Percentiles rank a stretch among this genome's conserved stretches.
phyloP scores from a whole-genome alignment of 2,113 vertebrate species.

The Tachysurus vachellii region DNA sequence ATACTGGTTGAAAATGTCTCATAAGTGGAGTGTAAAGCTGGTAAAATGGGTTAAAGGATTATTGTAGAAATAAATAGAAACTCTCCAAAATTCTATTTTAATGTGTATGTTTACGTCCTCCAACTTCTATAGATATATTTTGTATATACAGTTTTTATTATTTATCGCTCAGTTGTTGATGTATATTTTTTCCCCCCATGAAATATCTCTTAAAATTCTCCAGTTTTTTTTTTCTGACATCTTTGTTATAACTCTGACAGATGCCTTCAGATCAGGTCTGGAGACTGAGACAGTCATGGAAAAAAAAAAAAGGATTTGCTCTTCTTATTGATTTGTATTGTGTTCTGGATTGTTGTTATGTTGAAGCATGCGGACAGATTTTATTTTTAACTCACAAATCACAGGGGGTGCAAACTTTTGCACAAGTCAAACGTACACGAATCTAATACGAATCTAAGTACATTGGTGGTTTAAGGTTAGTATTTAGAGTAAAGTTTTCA shows the following conservation, averaged over 20 bases:
- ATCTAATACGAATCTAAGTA: not conserved
- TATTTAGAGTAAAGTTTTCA: not conserved
- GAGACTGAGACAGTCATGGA: not conserved
- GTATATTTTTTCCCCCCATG: not conserved
- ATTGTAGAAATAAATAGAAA: not conserved
- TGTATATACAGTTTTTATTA: not conserved
- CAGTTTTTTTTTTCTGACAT: not conserved
- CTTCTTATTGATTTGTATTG: not conserved
- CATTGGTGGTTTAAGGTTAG: not conserved
- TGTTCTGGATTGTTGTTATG: not conserved
- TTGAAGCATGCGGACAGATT: not conserved
- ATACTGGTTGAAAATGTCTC: too few relatives aligned
- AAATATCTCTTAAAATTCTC: not conserved
- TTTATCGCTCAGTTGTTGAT: not conserved
- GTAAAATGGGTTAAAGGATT: not conserved
- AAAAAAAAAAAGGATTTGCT: not conserved
- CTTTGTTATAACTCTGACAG: not conserved
- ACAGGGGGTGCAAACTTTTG: not conserved
- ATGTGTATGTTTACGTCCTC: not conserved
- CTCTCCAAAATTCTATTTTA: not conserved
- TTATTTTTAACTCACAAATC: not conserved
- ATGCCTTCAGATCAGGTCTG: not conserved
- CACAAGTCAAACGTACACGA: not conserved
- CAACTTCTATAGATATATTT: not conserved
- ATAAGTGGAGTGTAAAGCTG: not conserved